Evolutionary conservation across 2,113 vertebrate genomes (phyloP).

Genomic region (Engystomops pustulosus): DNA sequence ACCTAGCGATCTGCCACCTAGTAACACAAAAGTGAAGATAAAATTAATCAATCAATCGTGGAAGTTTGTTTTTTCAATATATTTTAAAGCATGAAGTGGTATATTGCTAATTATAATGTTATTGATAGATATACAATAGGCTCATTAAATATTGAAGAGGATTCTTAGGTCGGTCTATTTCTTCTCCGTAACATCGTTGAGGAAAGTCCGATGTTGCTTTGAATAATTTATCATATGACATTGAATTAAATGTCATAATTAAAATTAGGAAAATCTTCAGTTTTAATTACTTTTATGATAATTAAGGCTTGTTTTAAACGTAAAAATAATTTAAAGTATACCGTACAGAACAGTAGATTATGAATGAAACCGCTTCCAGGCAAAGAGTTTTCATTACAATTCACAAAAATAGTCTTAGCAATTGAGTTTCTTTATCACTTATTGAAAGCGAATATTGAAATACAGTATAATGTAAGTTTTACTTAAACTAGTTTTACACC

Average conservation of each 20-base stretch:
- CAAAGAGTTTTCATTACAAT: not conserved
- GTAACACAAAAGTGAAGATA: too few species aligned
- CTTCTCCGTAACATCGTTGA: not conserved
- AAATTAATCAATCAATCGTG: too few species aligned
- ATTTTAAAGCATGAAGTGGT: too few species aligned
- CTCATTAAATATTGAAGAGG: not conserved
- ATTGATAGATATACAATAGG: not conserved
- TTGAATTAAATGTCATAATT: conserved; percentile 3
- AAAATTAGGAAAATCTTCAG: not conserved
- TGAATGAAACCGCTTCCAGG: not conserved
- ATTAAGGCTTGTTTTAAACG: not conserved
- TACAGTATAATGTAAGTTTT: too few species aligned
- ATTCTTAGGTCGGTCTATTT: not conserved
- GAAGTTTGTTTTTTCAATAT: too few species aligned
- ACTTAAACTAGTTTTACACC: too few species aligned
- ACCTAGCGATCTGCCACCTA: too few species aligned
- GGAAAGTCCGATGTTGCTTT: not conserved
- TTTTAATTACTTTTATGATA: conserved; percentile 23
- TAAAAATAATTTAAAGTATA: not conserved
- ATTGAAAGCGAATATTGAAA: too few species aligned
- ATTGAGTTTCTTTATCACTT: not conserved
- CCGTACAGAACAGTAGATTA: not conserved
- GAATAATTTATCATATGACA: not conserved
- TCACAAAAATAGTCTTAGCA: not conserved
- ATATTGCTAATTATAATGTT: not conserved